These are phyloP conservation scores for Holotrichia oblita DNA, from an alignment of 1,140 invertebrate species.

Conservation along the genomic window DNA sequence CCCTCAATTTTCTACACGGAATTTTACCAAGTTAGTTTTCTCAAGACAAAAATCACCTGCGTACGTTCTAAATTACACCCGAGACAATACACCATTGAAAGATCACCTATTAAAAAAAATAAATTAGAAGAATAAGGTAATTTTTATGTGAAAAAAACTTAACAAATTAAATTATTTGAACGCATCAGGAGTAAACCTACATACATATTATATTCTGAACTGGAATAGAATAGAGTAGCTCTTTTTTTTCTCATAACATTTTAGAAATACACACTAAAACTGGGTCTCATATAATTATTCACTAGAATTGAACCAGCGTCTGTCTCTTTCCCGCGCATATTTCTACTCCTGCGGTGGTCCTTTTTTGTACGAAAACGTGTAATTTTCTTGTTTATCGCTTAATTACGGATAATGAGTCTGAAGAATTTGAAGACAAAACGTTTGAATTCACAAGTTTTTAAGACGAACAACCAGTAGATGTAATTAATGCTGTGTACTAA, in stretches of 20 bases:
- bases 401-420: not conserved
- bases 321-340: not conserved
- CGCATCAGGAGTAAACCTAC: not conserved
- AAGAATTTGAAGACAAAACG: slow-evolving; percentile 7
- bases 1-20: too few relatives aligned
- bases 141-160: not conserved
- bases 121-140: slow-evolving; percentile 13
- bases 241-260: not conserved
- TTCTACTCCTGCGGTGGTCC: not conserved
- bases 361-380: slow-evolving; percentile 4
- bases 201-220: not conserved
- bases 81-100: not conserved
- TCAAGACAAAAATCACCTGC: not conserved
- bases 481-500: not conserved
- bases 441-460: not conserved
- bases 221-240: not conserved
- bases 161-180: slow-evolving; percentile 5
- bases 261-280: not conserved
- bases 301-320: not conserved
- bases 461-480: not conserved
- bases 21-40: too few relatives aligned
- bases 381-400: slow-evolving; percentile 13
- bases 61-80: not conserved
- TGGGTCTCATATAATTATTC: slow-evolving; percentile 7
- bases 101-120: not conserved